Evolutionary conservation across 2,113 vertebrate genomes (phyloP).

Genomic region (Rattus norvegicus): GRCr8 NC_086020.1:137901501-137902000

Average conservation of each 20-base stretch:
- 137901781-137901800: neutral
- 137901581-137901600: neutral
- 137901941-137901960: too few relatives aligned
- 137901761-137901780: neutral
- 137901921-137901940: neutral
- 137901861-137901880: neutral
- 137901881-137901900: neutral
- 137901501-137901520: neutral
- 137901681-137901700: neutral
- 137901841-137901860: neutral
- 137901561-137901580: neutral
- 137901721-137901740: neutral
- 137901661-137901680: neutral
- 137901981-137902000: too few relatives aligned
- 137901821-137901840: neutral
- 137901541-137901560: neutral
- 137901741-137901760: neutral
- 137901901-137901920: neutral
- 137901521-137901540: neutral
- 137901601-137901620: slow-evolving; percentile 24
- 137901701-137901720: neutral
- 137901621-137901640: slow-evolving; percentile 4
- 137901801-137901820: neutral
- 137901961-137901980: too few relatives aligned
- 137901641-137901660: neutral